A percentile compares a stretch with the other conserved stretches of the same genome.
phyloP scores from a whole-genome alignment of 2,113 vertebrate species.

The Turnix velox region DNA sequence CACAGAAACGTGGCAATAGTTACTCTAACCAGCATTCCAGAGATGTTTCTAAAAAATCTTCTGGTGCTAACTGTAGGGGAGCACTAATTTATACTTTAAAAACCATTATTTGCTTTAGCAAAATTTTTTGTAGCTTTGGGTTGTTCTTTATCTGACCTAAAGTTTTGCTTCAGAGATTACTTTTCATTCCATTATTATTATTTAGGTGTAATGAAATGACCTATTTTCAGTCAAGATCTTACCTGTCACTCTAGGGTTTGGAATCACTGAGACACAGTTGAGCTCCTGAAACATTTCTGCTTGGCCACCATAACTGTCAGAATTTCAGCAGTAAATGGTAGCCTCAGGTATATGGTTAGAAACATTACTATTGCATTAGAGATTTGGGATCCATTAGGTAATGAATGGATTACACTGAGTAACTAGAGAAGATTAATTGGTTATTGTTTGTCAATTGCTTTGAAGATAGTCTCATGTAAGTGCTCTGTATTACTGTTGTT shows the following conservation, averaged over 20 bases:
- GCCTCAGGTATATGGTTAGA: background rate
- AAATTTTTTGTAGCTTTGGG: background rate
- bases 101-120: background rate
- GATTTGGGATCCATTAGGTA: conserved; percentile 5
- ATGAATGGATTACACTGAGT: conserved; percentile 9
- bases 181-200: background rate
- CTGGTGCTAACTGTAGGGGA: background rate
- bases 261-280: background rate
- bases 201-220: background rate
- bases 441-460: conserved; percentile 43
- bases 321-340: background rate
- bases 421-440: conserved; percentile 26
- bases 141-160: background rate
- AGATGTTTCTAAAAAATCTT: background rate
- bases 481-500: conserved; percentile 24
- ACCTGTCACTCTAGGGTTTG: background rate
- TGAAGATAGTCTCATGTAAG: background rate
- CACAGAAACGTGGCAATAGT: background rate
- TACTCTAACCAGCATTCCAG: background rate
- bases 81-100: too few species aligned
- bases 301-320: background rate
- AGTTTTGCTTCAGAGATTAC: background rate
- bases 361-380: background rate
- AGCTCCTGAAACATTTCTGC: background rate
- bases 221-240: background rate